Base-by-base conservation (phyloP, 2,797 vertebrate species). In the Podargus strigoides region DNA sequence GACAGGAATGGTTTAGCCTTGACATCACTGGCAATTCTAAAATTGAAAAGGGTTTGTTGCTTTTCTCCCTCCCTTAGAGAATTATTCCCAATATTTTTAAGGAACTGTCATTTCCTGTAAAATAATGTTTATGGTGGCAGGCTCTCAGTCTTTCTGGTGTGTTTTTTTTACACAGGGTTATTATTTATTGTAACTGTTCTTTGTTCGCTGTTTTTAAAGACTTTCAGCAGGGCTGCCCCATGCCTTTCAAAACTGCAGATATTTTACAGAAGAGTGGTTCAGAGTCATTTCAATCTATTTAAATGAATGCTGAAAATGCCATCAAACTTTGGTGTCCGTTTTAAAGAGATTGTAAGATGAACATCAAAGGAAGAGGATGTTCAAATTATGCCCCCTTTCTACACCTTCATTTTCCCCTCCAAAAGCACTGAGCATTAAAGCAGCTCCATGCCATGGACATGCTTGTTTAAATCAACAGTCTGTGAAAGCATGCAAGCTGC, bases 71-170 rank as follows among this genome's bases (percentile, higher is more conserved):
- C 87, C 91, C 93, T 94, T 84, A 77, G 94, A 96, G 94, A 91
- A 89, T 86, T 94, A 76, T 93, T 84, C 90, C 58, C 91, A 95
- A 93, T 96, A 95, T 94, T 97, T 97, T 95, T 88, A 97, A 95
- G 95, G 93, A 97, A 95, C 91, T 93, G 82, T 95, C 93, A 95
- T 96, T 95, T 96, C 90, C 95, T 94, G 90, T 95, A 93, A 79
- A 96, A 95, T 81, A 90, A 93, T 94, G 82, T 97, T 97, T 96
- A 85, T 77, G 89, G 85, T 96, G 94, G 92, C 96, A 91, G 47
- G 49, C 73, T 94, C 80, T 96, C 84, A 55, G 76, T 79, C 91
- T 87, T 95, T 92, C 74, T 94, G 95, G 62, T 80, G 44, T 1
- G 32, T 90, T 72, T 85, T 89, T 90, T 66, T 58, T n/a, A n/a